A percentile compares a stretch with the other conserved stretches of the same genome.
Conservation (phyloP, 1,140 invertebrate species). For the Drosophila yakuba region DNA sequence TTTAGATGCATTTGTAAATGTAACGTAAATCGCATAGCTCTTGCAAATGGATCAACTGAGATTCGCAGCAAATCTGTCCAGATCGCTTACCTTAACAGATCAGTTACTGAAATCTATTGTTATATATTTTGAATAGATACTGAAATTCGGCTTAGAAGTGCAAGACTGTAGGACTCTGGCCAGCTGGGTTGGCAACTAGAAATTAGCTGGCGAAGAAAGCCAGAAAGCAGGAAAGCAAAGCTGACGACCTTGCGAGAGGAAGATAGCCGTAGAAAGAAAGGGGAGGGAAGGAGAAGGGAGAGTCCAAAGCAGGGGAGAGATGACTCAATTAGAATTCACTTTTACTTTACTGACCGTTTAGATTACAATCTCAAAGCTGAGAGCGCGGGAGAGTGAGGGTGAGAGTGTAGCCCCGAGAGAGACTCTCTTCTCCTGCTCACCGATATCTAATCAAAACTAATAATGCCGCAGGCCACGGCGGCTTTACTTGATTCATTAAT, state of each 20-base stretch:
- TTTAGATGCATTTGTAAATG: no score
- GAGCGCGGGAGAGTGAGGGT: not conserved
- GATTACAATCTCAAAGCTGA: constrained; percentile 8
- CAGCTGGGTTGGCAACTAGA: not conserved
- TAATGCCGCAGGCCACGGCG: constrained; percentile 55
- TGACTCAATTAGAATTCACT: constrained; percentile 73
- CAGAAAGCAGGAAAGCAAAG: constrained; percentile 8
- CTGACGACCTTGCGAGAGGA: constrained; percentile 52
- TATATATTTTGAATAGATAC: no score
- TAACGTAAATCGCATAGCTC: no score
- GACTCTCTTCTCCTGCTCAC: constrained; percentile 10
- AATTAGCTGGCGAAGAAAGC: constrained; percentile 23
- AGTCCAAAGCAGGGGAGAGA: constrained; percentile 23
- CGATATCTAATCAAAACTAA: constrained; percentile 81
- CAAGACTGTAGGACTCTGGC: constrained; percentile 1
- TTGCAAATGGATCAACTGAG: no score
- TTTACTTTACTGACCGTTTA: constrained; percentile 43
- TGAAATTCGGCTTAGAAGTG: not conserved
- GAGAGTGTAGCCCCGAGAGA: constrained; percentile 6
- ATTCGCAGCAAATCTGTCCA: no score
- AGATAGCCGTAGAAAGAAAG: not conserved
- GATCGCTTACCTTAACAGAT: no score
- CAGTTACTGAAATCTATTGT: no score
- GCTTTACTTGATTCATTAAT: constrained; percentile 75
- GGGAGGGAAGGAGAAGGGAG: not conserved